Base-by-base conservation (phyloP, 2,888 invertebrate genomes). In the Tigriopus californicus region DNA sequence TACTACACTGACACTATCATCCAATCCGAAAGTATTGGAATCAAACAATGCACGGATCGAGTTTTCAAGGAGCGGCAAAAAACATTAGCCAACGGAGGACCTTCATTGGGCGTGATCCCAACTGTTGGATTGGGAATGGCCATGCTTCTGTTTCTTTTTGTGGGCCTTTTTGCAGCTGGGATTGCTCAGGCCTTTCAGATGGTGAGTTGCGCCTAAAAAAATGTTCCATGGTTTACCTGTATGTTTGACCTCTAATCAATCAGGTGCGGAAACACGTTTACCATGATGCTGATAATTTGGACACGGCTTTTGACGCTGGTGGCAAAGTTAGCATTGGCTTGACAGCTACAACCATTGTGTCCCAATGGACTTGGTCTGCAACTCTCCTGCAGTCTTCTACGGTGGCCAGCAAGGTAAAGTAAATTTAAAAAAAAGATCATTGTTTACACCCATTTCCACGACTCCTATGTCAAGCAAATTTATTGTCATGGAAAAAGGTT, bases 321-420 rank as follows among this genome's bases (percentile, higher is more conserved):
- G 72, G 72, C 4, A 69, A 67, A 25, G 70, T 71, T 20, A 69
- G 69, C 47, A 65, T 68, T 4, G 71, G 72, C 4, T 62, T 72
- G 55, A 70, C 70, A 0, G 70, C 70, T 2, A 69, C 70, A 3
- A 70, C 70, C 5, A 67, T 72, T n/a, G 69, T 72, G 1, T 70
- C 71, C 2, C 70, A 71, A 61, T 72, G 72, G 72, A 72, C 70
- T 20, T 72, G 72, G 72, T 70, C 71, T 2, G 71, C 72, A 10
- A 69, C 71, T 0, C 64, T 72, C 1, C 65, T 72, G 2, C 69
- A 70, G 64, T 71, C 71, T 0, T 67, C 70, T 0, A 67, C 69
- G 0, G 71, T 72, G 1, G 68, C 70, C 8, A 67, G 66, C 58
- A 68, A 68, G 66, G 68, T 68, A 68, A 58, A 33, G 33, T n/a